These are phyloP conservation scores for Horisme vitalbata DNA, from an alignment of 2,888 invertebrate genomes.

Conservation along the genomic window DNA sequence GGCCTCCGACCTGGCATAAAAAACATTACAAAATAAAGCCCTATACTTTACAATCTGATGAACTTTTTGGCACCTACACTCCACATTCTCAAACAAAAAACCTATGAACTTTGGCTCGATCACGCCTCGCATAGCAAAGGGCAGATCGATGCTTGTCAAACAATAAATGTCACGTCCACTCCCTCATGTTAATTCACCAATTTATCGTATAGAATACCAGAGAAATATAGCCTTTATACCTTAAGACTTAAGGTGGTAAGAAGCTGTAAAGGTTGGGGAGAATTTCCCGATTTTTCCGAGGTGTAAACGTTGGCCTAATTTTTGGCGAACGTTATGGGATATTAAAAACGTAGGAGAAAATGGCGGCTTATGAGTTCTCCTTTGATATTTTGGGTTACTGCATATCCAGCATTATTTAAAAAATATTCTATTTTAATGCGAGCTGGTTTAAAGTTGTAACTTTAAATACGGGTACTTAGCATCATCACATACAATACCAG, in stretches of 20 bases:
- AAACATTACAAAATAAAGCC: no score
- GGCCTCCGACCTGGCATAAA: no score
- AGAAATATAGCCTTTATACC: constrained; percentile 37
- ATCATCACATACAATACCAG: no score
- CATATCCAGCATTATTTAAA: no score
- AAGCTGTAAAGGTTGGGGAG: constrained; percentile 36
- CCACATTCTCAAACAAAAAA: constrained; percentile 34
- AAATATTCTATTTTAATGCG: no score
- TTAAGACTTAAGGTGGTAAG: constrained; percentile 29
- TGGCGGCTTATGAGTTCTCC: constrained; percentile 31
- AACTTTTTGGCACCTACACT: background rate
- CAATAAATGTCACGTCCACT: constrained; percentile 83
- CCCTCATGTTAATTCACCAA: constrained; percentile 67
- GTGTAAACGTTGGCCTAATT: constrained; percentile 77
- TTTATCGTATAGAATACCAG: constrained; percentile 11
- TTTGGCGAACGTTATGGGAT: constrained; percentile 63
- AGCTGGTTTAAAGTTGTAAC: no score
- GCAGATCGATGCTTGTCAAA: constrained; percentile 82
- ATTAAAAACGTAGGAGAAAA: constrained; percentile 51
- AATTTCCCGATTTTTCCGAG: constrained; percentile 70
- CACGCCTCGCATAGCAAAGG: constrained; percentile 78
- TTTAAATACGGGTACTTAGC: no score
- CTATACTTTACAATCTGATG: no score
- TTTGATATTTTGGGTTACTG: constrained; percentile 17
- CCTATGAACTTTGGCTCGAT: constrained; percentile 67